These are phyloP conservation scores for Cremastobaeus sp. DNA, from an alignment of 2,888 invertebrate genomes.

Conservation along the genomic window DNA sequence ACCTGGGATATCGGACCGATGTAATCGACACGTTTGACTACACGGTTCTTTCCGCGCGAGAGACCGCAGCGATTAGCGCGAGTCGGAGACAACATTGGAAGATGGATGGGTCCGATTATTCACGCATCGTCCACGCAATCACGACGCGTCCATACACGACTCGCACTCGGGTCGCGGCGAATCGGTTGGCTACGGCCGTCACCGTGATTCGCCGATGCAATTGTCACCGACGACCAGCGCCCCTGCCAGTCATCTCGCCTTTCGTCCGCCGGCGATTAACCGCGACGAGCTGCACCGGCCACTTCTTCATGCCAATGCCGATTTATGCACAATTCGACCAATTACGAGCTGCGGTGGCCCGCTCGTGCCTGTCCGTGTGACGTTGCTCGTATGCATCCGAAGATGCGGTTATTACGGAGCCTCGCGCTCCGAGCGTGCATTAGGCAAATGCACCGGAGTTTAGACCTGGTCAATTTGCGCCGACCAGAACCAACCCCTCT, in stretches of 20 bases:
- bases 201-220: slow-evolving; percentile 28
- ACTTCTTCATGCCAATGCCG: slow-evolving; percentile 5
- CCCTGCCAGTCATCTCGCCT: slow-evolving; percentile 22
- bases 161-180: slow-evolving; percentile 54
- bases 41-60: background rate
- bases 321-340: slow-evolving; percentile 24
- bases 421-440: slow-evolving; percentile 11
- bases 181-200: slow-evolving; percentile 65
- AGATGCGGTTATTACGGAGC: slow-evolving; percentile 8
- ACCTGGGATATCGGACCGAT: no score
- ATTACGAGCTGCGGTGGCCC: slow-evolving; percentile 13
- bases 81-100: slow-evolving; percentile 57
- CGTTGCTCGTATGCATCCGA: slow-evolving; percentile 1
- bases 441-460: slow-evolving; percentile 23
- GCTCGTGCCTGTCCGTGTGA: no score
- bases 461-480: slow-evolving; percentile 18
- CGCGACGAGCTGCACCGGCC: slow-evolving; percentile 5
- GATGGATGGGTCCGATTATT: slow-evolving; percentile 71
- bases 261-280: slow-evolving; percentile 31
- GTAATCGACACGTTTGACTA: slow-evolving; percentile 19
- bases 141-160: slow-evolving; percentile 24
- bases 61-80: background rate
- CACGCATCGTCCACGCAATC: slow-evolving; percentile 55
- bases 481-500: slow-evolving; percentile 1
- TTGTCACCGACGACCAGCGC: slow-evolving; percentile 61